These are phyloP conservation scores for Colinus virginianus DNA, from an alignment of 2,113 vertebrate species.

Conservation along the genomic window DNA sequence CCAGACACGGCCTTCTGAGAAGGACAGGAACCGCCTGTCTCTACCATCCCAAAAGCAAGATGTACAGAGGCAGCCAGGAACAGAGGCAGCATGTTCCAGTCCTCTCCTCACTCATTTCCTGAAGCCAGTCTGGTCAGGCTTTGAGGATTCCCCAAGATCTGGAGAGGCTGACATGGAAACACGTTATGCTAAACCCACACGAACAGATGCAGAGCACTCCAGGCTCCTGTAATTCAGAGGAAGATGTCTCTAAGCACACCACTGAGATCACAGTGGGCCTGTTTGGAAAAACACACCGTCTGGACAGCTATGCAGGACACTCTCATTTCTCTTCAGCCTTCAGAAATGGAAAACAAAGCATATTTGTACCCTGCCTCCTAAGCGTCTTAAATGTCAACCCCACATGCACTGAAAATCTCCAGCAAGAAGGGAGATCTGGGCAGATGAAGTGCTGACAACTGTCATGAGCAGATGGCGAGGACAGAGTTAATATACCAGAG, in stretches of 20 bases:
- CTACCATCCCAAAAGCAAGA: background rate
- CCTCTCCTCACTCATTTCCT: background rate
- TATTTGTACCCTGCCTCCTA: background rate
- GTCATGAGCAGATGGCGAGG: background rate
- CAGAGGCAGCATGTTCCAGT: background rate
- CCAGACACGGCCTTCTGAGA: background rate
- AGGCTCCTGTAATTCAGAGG: background rate
- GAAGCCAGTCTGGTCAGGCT: background rate
- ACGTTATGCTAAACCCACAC: background rate
- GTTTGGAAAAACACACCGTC: background rate
- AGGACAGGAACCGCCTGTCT: background rate
- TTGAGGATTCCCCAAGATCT: background rate
- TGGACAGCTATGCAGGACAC: background rate
- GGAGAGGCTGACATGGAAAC: background rate
- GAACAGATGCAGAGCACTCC: background rate
- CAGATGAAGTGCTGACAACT: background rate
- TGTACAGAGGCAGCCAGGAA: background rate
- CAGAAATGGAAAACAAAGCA: background rate
- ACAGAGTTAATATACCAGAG: background rate
- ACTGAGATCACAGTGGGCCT: background rate
- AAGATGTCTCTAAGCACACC: background rate
- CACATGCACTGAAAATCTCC: background rate
- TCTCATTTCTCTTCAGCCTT: background rate
- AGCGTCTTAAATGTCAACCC: background rate
- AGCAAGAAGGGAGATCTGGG: background rate